Conservation (phyloP, 2,888 invertebrate species). For the Spilosoma lubricipeda region DNA sequence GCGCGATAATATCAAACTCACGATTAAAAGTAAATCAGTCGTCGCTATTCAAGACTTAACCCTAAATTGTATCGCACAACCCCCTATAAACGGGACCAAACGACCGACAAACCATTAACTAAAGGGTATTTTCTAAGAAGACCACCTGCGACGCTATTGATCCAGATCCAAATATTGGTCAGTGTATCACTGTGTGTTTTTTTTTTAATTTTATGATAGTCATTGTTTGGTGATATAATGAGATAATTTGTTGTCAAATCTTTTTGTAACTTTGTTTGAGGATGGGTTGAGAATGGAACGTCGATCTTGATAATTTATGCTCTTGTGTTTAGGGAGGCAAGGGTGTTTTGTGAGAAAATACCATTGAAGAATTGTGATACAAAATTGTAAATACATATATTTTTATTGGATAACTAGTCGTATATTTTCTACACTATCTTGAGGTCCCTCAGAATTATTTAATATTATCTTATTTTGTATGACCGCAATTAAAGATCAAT, state of each 20-base stretch:
- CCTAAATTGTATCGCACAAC: conserved; percentile 70
- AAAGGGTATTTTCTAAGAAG: conserved; percentile 78
- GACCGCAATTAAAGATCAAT: no score
- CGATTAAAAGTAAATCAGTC: conserved; percentile 83
- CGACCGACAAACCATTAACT: conserved; percentile 68
- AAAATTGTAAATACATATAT: background rate
- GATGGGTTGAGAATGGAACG: conserved; percentile 36
- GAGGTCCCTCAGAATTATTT: no score
- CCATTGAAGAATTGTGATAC: background rate
- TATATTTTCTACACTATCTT: no score
- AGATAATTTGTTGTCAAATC: conserved; percentile 74
- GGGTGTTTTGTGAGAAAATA: conserved; percentile 19
- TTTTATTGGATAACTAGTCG: no score
- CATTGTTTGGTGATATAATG: conserved; percentile 66
- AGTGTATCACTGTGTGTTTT: conserved; percentile 54
- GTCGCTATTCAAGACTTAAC: conserved; percentile 69
- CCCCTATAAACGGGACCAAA: conserved; percentile 65
- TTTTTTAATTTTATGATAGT: conserved; percentile 58
- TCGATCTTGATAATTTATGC: conserved; percentile 42
- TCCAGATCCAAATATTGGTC: conserved; percentile 71
- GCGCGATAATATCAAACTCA: conserved; percentile 77
- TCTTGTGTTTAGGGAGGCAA: background rate
- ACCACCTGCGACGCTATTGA: conserved; percentile 80
- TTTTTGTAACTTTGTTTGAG: conserved; percentile 56
- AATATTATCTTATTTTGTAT: no score